Base-by-base conservation (phyloP, 2,797 vertebrate species). In the Sitta carolinensis region DNA sequence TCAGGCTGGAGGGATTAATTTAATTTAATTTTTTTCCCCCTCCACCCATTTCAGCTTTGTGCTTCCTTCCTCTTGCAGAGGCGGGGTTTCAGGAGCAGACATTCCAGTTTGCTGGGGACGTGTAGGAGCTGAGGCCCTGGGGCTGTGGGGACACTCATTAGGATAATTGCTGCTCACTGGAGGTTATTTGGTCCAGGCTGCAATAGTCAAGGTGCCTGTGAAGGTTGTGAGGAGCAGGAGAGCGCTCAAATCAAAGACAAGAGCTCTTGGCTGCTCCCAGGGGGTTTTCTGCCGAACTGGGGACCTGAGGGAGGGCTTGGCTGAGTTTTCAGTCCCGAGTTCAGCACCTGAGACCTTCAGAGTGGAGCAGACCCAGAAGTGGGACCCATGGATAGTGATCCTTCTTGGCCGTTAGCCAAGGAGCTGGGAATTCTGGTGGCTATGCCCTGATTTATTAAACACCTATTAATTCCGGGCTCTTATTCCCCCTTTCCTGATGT, bases 111-210 rank as follows among this genome's bases (percentile, higher is more conserved):
- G 69, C 96, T 57, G 23, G 95, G 67, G 90, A 96, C 82, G 42
- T 97, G 97, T 94, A 91, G 94, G 97, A 97, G 18, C 90, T 66
- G 87, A 66, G 92, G 81, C 55, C 86, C 82, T 86, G 87, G 94
- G 80, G 87, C 96, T 81, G 64, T 90, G 45, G 84, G 94, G 97
- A 97, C 95, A 97, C 96, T 97, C 96, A 97, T 98, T 97, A 96
- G 12, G 54, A 85, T 97, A 97, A 97, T 97, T 97, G 95, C 96
- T 96, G 83, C 97, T 97, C 96, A 72, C 91, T 96, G 81, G 86
- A 32, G 73, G 80, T 95, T 92, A 78, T 83, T 96, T 96, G 96
- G 96, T 95, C 72, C 42, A 95, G 92, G 63, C 96, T 95, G 94
- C 91, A 96, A 29, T 26, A 89, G 91, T 84, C 96, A 74, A 94